Percentiles rank a stretch among this genome's conserved stretches.
phyloP scores from a whole-genome alignment of 1,140 invertebrate species.

The Euura saliciscinereae region DNA sequence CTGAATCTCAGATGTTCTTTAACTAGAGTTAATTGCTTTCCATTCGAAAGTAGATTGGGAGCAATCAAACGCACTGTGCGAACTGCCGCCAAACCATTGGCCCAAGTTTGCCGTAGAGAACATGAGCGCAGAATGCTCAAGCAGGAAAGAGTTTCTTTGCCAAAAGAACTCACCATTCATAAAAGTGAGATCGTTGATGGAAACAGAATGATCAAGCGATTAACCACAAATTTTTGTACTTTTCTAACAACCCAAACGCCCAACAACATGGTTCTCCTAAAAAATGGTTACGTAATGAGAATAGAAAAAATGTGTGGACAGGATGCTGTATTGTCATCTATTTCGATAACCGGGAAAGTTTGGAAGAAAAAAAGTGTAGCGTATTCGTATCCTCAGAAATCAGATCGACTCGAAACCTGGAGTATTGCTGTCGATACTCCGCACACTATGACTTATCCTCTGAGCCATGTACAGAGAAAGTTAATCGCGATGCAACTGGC shows the following conservation, averaged over 20 bases:
- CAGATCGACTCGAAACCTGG: neutral
- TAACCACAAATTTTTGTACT: conserved; percentile 11
- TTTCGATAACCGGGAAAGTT: neutral
- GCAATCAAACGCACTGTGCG: neutral
- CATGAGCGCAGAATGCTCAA: conserved; percentile 8
- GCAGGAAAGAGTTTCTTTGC: neutral
- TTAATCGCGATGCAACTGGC: neutral
- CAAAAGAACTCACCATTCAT: conserved; percentile 3
- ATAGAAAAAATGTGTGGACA: conserved; percentile 5
- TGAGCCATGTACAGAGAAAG: neutral
- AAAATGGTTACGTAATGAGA: neutral
- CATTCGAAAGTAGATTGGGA: conserved; percentile 4
- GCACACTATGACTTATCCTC: neutral
- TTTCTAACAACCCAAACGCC: neutral
- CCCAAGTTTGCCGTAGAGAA: conserved; percentile 9
- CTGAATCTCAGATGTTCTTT: conserved; percentile 8
- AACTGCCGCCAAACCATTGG: conserved; percentile 7
- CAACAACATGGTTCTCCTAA: neutral
- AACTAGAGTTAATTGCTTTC: conserved; percentile 7
- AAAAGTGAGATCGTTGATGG: conserved; percentile 5
- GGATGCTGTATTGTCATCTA: neutral
- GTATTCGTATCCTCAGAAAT: neutral
- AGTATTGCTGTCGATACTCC: neutral
- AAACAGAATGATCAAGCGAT: neutral
- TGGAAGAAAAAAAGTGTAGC: neutral